A percentile compares a stretch with the other conserved stretches of the same genome.
phyloP scores from a whole-genome alignment of 2,888 invertebrate species.

The Trachelus iudaicus region DNA sequence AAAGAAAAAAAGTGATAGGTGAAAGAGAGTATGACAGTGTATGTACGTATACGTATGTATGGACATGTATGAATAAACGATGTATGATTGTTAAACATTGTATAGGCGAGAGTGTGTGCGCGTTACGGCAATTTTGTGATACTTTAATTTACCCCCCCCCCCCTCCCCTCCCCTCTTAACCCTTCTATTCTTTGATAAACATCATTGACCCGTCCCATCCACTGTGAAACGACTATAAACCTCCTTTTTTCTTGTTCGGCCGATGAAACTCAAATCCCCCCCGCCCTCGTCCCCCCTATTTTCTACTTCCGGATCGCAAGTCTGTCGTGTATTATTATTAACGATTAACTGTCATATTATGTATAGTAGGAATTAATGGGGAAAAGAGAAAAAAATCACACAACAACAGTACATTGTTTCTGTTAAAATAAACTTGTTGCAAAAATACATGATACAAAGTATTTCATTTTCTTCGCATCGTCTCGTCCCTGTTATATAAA shows the following conservation, averaged over 20 bases:
- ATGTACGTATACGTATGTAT: background rate
- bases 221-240: background rate
- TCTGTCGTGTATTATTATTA: conserved; percentile 59
- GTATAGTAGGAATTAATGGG: conserved; percentile 64
- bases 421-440: conserved; percentile 63
- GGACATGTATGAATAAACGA: background rate
- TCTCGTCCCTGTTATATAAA: no score
- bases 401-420: conserved; percentile 60
- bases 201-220: conserved; percentile 16
- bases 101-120: conserved; percentile 16
- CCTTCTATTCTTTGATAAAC: conserved; percentile 20
- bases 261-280: background rate
- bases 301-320: conserved; percentile 40
- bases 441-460: conserved; percentile 40
- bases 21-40: background rate
- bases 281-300: conserved; percentile 15
- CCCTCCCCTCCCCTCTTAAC: conserved; percentile 24
- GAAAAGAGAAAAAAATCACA: conserved; percentile 52
- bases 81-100: background rate
- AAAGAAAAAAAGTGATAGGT: conserved; percentile 11
- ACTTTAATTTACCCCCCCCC: conserved; percentile 51
- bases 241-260: background rate
- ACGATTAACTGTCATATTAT: conserved; percentile 60
- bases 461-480: no score
- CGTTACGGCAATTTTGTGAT: conserved; percentile 60